Percentiles rank a stretch among this genome's conserved stretches.
Conservation (phyloP, 2,888 invertebrate genomes). For the Acanthococcus lagerstroemiae region DNA sequence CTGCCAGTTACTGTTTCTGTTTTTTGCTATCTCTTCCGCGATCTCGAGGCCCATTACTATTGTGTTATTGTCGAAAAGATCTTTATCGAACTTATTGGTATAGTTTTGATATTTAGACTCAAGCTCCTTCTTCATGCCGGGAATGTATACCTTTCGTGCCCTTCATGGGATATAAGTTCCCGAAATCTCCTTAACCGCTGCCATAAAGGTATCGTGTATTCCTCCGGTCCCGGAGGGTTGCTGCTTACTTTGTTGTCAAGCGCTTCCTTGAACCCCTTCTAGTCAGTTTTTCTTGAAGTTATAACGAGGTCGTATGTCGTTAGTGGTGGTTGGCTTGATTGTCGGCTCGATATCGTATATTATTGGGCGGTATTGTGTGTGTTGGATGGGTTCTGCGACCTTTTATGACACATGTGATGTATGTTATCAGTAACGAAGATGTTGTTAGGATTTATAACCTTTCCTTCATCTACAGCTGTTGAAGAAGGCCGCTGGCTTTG, state of each 20-base stretch:
- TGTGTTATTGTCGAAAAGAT: too few species aligned
- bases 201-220: too few species aligned
- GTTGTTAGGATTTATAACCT: neutral
- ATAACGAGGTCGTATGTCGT: neutral
- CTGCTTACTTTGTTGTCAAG: neutral
- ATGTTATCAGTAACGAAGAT: neutral
- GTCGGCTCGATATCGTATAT: neutral
- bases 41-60: too few species aligned
- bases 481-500: neutral
- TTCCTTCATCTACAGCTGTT: slow-evolving; percentile 9
- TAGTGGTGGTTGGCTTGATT: slow-evolving; percentile 3
- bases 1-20: too few species aligned
- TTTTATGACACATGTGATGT: too few species aligned
- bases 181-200: slow-evolving; percentile 1
- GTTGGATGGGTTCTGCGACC: too few species aligned
- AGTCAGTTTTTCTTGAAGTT: slow-evolving; percentile 3
- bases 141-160: neutral
- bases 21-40: too few species aligned
- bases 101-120: neutral
- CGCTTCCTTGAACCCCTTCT: neutral
- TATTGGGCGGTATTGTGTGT: neutral
- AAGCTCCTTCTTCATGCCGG: neutral
- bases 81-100: neutral
- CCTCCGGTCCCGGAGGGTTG: neutral
- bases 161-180: neutral